A percentile compares a stretch with the other conserved stretches of the same genome.
Evolutionary conservation across 2,113 vertebrate species (phyloP).

Genomic region (Rana temporaria): DNA sequence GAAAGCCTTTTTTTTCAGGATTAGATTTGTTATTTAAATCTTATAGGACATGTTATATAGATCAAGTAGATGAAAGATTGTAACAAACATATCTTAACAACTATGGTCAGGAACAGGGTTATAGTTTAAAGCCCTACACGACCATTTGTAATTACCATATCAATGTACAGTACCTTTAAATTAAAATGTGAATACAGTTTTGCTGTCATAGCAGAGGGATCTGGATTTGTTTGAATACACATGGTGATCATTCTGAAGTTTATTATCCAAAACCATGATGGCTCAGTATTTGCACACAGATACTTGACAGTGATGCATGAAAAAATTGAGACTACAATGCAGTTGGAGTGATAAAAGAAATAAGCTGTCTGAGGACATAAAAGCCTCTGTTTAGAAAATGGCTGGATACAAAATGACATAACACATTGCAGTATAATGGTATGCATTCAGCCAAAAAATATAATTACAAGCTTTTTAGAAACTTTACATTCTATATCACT

Average conservation of each 20-base stretch:
- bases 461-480: constrained; percentile 33
- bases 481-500: neutral
- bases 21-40: too few species aligned
- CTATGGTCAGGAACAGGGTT: neutral
- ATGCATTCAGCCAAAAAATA: constrained; percentile 44
- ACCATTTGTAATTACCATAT: constrained; percentile 9
- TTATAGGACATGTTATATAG: too few species aligned
- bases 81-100: neutral
- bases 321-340: constrained; percentile 54
- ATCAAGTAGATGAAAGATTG: too few species aligned
- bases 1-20: too few species aligned
- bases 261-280: constrained; percentile 48
- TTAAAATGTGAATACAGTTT: neutral
- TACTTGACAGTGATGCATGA: constrained; percentile 47
- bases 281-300: constrained; percentile 47
- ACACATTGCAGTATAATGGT: constrained; percentile 23
- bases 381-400: constrained; percentile 44
- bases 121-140: neutral
- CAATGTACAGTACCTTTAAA: constrained; percentile 1
- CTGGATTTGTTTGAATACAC: constrained; percentile 22
- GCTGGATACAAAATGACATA: constrained; percentile 43
- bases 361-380: constrained; percentile 54
- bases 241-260: constrained; percentile 19
- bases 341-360: constrained; percentile 54
- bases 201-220: constrained; percentile 31